Base-by-base conservation (phyloP, 2,113 vertebrate species). In the Podarcis muralis region DNA sequence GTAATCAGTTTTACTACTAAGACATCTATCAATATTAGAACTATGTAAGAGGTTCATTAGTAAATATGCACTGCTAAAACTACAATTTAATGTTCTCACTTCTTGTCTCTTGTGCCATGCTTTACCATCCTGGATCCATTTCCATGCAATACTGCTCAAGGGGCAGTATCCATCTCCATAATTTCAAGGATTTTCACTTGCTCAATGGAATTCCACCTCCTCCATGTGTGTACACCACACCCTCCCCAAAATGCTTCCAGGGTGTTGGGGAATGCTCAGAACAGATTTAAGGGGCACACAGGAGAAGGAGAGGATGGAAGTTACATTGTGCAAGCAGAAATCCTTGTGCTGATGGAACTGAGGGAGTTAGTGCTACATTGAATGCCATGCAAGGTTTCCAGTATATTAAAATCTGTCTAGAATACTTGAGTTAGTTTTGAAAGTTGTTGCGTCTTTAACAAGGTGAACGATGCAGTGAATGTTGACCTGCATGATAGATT, bases 51-150 rank as follows among this genome's bases (percentile, higher is more conserved):
- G 15, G 84, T 30, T 83, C 27, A 3, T 20, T 9, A 1, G 90
- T 8, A 5, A 90, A 74, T 3, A 78, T 11, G n/a, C 6, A 81
- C 16, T 53, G 74, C 8, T n/a, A 1, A 1, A 23, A 32, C 40
- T 72, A 23, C 0, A 48, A 48, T 32, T 76, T 71, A 48, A 0
- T 53, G 83, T 77, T 87, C 87, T 84, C 82, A 66, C 0, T 35
- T 25, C 86, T 13, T 32, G 40, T 90, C 68, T 11, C 2, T 88
- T 92, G 90, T 91, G 87, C 92, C 92, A 93, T 93, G 85, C 65
- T 37, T 91, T 32, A 59, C 48, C 88, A 89, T 86, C 90, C 79
- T 79, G 40, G 84, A 53, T 87, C 87, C 30, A 84, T 81, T 93
- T 91, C 0, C 1, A 71, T 79, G 37, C 90, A 89, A 16, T n/a